A percentile compares a stretch with the other conserved stretches of the same genome.
These are phyloP conservation scores for Ctenopoma multispine DNA, from an alignment of 2,797 vertebrate genomes.

Conservation along the genomic window DNA sequence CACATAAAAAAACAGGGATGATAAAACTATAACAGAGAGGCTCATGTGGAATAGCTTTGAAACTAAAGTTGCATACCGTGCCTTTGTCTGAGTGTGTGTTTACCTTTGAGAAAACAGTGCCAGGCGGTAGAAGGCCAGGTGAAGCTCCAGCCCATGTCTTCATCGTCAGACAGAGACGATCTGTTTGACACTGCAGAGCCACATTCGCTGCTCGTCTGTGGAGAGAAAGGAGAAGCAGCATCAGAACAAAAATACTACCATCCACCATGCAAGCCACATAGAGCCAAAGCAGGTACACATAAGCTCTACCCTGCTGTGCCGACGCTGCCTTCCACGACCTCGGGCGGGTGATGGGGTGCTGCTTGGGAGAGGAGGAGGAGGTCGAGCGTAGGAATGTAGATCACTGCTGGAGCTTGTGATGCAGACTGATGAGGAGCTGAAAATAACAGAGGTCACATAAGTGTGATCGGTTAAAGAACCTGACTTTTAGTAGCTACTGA, in stretches of 20 bases:
- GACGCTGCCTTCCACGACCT: slow-evolving; percentile 85
- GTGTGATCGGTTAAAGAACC: not conserved
- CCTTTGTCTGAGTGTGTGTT: not conserved
- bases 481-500: not conserved
- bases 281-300: not conserved
- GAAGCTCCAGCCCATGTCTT: slow-evolving; percentile 97
- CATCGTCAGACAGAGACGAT: slow-evolving; percentile 93
- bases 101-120: slow-evolving; percentile 99
- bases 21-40: too few relatives aligned
- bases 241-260: not conserved
- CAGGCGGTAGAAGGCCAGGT: slow-evolving; percentile 95
- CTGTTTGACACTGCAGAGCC: slow-evolving; percentile 93
- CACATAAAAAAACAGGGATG: not conserved
- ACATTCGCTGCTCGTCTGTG: slow-evolving; percentile 91
- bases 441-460: slow-evolving; percentile 12
- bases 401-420: slow-evolving; percentile 92
- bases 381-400: slow-evolving; percentile 98
- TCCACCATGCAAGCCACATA: not conserved
- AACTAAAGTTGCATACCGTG: not conserved
- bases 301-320: slow-evolving; percentile 76
- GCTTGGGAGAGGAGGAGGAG: slow-evolving; percentile 84
- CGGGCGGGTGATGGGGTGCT: slow-evolving; percentile 82
- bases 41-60: not conserved
- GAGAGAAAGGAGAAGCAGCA: not conserved
- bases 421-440: slow-evolving; percentile 91